These are phyloP conservation scores for Melanogrammus aeglefinus DNA, from an alignment of 2,797 vertebrate species.

Conservation along the genomic window DNA sequence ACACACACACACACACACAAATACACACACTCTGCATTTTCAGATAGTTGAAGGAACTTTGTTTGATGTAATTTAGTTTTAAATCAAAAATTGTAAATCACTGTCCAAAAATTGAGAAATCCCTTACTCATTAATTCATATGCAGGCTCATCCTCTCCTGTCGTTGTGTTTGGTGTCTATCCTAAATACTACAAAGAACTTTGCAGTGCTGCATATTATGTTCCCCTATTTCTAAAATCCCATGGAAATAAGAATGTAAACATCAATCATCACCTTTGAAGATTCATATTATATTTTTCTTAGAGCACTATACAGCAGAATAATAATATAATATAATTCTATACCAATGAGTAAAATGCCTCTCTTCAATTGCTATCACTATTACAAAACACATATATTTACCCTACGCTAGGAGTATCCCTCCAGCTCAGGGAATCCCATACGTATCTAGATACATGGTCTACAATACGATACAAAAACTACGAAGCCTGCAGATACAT, in stretches of 20 bases:
- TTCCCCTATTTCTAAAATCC: not conserved
- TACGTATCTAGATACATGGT: too few relatives aligned
- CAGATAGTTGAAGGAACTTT: slow-evolving; percentile 44
- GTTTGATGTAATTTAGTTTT: slow-evolving; percentile 56
- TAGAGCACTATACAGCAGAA: not conserved
- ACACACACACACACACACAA: not conserved
- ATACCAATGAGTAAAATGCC: not conserved
- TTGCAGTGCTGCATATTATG: slow-evolving; percentile 40
- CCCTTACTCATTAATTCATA: slow-evolving; percentile 51
- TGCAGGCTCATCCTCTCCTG: slow-evolving; percentile 57
- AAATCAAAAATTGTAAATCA: slow-evolving; percentile 54
- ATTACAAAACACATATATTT: not conserved
- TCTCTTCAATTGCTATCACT: not conserved
- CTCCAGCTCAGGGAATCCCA: too few relatives aligned
- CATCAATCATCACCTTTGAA: not conserved
- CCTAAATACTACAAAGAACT: slow-evolving; percentile 45
- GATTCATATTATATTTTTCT: not conserved
- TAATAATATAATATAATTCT: too few relatives aligned
- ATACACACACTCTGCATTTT: too few relatives aligned
- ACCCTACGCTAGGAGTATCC: not conserved
- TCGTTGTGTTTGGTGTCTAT: slow-evolving; percentile 38
- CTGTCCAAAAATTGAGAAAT: slow-evolving; percentile 53
- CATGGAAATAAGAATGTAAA: not conserved
- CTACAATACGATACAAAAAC: too few relatives aligned
- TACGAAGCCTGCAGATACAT: too few relatives aligned